Percentiles rank a stretch among this genome's conserved stretches.
Evolutionary conservation across 1,140 invertebrate genomes (phyloP).

Genomic region (Dendrolimus punctatus): DNA sequence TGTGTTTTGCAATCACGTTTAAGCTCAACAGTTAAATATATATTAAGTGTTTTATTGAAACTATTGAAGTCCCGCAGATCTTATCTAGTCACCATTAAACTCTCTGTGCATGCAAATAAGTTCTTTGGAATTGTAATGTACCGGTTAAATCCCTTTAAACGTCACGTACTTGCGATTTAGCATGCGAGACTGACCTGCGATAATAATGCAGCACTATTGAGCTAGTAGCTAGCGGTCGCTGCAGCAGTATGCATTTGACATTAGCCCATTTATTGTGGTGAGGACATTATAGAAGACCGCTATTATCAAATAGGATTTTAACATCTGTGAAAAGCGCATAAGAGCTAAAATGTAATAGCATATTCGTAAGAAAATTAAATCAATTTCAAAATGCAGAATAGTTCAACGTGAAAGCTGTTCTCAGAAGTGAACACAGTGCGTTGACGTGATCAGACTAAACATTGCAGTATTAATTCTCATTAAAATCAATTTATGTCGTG

Average conservation of each 20-base stretch:
- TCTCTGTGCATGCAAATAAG: slow-evolving; percentile 5
- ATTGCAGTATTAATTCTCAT: slow-evolving; percentile 25
- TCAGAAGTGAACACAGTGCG: slow-evolving; percentile 32
- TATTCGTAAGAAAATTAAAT: slow-evolving; percentile 22
- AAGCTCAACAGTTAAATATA: not conserved
- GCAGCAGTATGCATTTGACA: slow-evolving; percentile 29
- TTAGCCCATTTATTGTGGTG: slow-evolving; percentile 6
- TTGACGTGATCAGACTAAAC: slow-evolving; percentile 30
- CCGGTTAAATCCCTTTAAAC: slow-evolving; percentile 3
- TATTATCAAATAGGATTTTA: slow-evolving; percentile 7
- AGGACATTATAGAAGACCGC: too few relatives aligned
- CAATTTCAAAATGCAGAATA: slow-evolving; percentile 34
- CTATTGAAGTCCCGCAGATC: slow-evolving; percentile 3
- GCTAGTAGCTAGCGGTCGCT: slow-evolving; percentile 27
- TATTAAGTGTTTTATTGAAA: slow-evolving; percentile 2
- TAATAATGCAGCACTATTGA: slow-evolving; percentile 42
- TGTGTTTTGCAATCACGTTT: slow-evolving; percentile 4
- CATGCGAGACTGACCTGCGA: slow-evolving; percentile 54
- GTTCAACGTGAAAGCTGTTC: slow-evolving; percentile 51
- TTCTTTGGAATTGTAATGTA: not conserved
- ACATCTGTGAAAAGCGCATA: slow-evolving; percentile 9
- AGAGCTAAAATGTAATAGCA: slow-evolving; percentile 4
- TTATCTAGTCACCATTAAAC: not conserved
- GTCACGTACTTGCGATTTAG: slow-evolving; percentile 25
- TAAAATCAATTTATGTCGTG: slow-evolving; percentile 19